phyloP scores from a whole-genome alignment of 2,888 invertebrate species.

The Hoplodrina blanda region DNA sequence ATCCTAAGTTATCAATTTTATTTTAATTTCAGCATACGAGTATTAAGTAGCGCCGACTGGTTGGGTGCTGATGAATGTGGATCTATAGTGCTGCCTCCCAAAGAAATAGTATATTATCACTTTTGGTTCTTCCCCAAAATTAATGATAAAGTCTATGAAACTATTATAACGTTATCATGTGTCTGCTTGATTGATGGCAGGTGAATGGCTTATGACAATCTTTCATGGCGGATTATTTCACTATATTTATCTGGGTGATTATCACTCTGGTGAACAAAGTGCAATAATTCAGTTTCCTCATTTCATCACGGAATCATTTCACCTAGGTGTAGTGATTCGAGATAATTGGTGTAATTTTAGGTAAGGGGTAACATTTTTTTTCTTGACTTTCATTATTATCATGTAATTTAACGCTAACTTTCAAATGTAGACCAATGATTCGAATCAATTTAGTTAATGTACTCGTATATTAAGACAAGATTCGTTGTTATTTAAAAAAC shows the following conservation, averaged over 20 bases:
- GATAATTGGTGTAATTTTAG: too few relatives aligned
- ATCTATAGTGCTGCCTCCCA: slow-evolving; percentile 80
- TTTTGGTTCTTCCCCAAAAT: slow-evolving; percentile 87
- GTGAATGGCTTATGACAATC: slow-evolving; percentile 64
- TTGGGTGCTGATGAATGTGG: slow-evolving; percentile 83
- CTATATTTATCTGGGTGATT: too few relatives aligned
- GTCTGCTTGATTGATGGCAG: slow-evolving; percentile 82
- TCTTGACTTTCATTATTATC: too few relatives aligned
- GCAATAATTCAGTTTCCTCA: too few relatives aligned
- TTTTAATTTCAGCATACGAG: slow-evolving; percentile 77
- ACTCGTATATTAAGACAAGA: too few relatives aligned
- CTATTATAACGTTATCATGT: slow-evolving; percentile 83
- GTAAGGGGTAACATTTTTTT: too few relatives aligned
- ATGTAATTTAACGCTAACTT: too few relatives aligned
- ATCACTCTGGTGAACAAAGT: too few relatives aligned
- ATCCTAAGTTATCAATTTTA: background rate
- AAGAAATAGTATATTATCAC: slow-evolving; percentile 81
- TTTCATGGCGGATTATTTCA: background rate
- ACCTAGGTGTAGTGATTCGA: too few relatives aligned
- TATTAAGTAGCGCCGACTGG: slow-evolving; percentile 81
- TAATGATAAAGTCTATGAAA: slow-evolving; percentile 80
- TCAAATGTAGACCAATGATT: too few relatives aligned
- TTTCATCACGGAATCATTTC: too few relatives aligned
- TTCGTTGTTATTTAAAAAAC: background rate
- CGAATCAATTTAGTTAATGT: too few relatives aligned